Base-by-base conservation (phyloP, 2,888 invertebrate species). In the Eilema depressum region DNA sequence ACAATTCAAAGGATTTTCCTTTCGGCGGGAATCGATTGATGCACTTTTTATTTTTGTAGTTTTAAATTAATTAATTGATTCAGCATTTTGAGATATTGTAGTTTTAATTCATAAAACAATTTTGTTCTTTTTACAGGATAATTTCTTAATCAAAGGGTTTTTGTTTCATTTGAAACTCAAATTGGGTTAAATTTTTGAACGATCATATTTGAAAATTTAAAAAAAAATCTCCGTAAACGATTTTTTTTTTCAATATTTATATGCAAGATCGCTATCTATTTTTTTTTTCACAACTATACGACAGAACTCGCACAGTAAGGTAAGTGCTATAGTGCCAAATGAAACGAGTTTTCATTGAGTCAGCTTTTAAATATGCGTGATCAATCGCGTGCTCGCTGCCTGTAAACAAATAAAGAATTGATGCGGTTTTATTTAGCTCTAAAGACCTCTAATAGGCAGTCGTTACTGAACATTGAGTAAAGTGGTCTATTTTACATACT, bases 331-430 rank as follows among this genome's bases (percentile, higher is more conserved):
- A 63, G 71, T 61, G 72, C 71, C 68, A 69, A 80, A 76, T 80
- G 80, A 72, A 68, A 70, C 69, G 63, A 3, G 12, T 75, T 68
- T 71, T 70, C 69, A 67, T 41, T 25, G n/a, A 2, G 70, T 61
- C 71, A 68, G 70, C 72, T 77, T 81, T 76, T 82, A 82, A 77
- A 81, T 25, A 69, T 60, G 30, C 70, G 67, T 63, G 63, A 61
- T 23, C 62, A 68, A 69, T 82, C 79, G 80, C 82, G 82, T 82
- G 82, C 68, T 57, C 33, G 12, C 11, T 59, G 67, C 30, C 56
- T 53, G 82, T 74, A 82, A 82, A 82, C 75, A 80, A 69, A 68
- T 79, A 66, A 80, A 79, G 70, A 73, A 82, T 82, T 70, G 70
- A 81, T 80, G 71, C 59, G 57, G 70, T 41, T 65, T 73, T 71